phyloP scores from a whole-genome alignment of 2,888 invertebrate species.

The Mythimna ferrago region DNA sequence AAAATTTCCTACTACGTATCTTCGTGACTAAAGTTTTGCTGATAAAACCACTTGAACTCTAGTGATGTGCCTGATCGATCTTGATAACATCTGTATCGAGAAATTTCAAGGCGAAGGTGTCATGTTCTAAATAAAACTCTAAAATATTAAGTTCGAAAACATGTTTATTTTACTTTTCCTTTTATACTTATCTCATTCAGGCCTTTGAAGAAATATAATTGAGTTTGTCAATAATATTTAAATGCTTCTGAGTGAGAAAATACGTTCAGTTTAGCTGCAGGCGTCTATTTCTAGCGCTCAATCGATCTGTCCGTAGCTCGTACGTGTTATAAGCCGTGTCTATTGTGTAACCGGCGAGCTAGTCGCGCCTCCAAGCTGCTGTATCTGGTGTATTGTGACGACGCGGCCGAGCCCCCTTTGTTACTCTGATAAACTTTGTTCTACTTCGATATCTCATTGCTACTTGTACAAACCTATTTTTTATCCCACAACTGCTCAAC shows the following conservation, averaged over 20 bases:
- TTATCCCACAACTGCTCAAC: conserved; percentile 15
- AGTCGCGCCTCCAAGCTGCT: conserved; percentile 41
- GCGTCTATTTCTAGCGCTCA: conserved; percentile 25
- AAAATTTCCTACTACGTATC: neutral
- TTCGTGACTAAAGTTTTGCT: neutral
- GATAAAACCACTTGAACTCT: conserved; percentile 18
- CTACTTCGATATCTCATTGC: conserved; percentile 60
- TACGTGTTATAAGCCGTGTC: conserved; percentile 11
- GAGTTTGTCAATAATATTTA: conserved; percentile 24
- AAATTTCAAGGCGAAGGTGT: conserved; percentile 31
- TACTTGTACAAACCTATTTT: conserved; percentile 39
- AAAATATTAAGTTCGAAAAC: neutral
- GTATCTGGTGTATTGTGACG: conserved; percentile 52
- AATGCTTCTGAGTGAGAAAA: conserved; percentile 18
- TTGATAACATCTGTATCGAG: conserved; percentile 21
- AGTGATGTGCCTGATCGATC: conserved; percentile 21
- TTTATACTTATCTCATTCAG: neutral
- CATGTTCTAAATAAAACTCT: conserved; percentile 10
- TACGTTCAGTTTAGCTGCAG: conserved; percentile 1
- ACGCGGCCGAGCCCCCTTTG: conserved; percentile 66
- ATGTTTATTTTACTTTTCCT: conserved; percentile 22
- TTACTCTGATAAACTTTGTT: conserved; percentile 64
- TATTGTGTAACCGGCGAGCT: conserved; percentile 31
- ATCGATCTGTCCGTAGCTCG: conserved; percentile 30
- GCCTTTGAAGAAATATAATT: neutral